Percentiles rank a stretch among this genome's conserved stretches.
phyloP scores from a whole-genome alignment of 1,140 invertebrate species.

The Neomicropteryx cornuta region DNA sequence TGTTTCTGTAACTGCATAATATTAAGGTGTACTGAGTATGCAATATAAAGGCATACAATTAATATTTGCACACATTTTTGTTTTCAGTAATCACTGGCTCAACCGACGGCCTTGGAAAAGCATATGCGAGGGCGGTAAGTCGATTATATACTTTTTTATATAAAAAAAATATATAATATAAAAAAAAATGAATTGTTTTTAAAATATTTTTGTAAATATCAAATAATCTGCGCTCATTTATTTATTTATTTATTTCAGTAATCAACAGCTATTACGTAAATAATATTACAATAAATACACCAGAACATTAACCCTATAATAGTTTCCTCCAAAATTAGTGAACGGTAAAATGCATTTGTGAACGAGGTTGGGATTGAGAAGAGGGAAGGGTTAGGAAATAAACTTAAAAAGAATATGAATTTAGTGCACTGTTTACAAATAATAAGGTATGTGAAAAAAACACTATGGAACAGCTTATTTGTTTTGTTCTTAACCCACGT shows the following conservation, averaged over 20 bases:
- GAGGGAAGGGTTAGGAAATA: neutral
- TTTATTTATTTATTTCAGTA: neutral
- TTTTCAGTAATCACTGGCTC: conserved; percentile 76
- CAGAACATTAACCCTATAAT: neutral
- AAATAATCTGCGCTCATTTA: conserved; percentile 5
- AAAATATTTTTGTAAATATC: neutral
- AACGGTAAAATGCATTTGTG: too few species aligned
- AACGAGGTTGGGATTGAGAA: too few species aligned
- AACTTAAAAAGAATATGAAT: neutral
- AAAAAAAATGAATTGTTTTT: too few species aligned
- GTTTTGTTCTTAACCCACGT: neutral
- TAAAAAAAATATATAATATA: conserved; percentile 3
- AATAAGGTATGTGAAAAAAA: too few species aligned
- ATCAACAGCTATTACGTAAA: neutral
- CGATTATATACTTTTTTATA: conserved; percentile 6
- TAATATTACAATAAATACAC: too few species aligned
- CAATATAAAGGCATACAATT: too few species aligned
- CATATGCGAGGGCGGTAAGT: conserved; percentile 65
- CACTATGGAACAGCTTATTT: too few species aligned
- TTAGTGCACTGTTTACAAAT: neutral
- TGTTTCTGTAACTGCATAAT: too few species aligned
- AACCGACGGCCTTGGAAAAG: conserved; percentile 89
- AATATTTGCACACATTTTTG: too few species aligned
- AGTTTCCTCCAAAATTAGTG: too few species aligned
- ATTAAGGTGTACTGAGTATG: too few species aligned